Evolutionary conservation across 1,140 invertebrate species (phyloP), one percentile per base, ranked within the genome.

Genomic region (Myzus persicae): DNA sequence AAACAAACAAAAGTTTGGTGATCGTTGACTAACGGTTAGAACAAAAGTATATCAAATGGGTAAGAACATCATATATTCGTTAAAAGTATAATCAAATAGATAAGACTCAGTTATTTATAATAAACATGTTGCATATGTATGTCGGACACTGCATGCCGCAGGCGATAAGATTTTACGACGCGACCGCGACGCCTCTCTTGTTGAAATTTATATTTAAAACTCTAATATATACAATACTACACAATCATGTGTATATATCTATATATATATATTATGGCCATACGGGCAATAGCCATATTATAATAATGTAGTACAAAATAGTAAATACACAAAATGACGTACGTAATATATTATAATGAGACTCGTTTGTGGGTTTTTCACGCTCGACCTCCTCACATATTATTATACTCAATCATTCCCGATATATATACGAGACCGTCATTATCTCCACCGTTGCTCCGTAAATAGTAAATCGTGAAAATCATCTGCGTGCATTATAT

Each of bases 391-490:
- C 36, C n/a, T 82, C 22, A 6, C 31, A 76, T 67, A 67, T 67
- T 67, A 59, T 67, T 76, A 36, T 82, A 82, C 36, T 84, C 9
- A 84, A 84, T 84, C 38, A 40, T 40, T 40, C 38, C 40, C 82
- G 24, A 84, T 26, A 42, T 84, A 84, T 84, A 82, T 31, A 38
- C 22, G 82, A 40, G 22, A 42, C 22, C 24, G 24, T 42, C 24
- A 84, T 84, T 42, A 42, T 84, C 82, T 84, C 36, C 24, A 24
- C 24, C 82, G 38, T 42, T 42, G 40, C 22, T 26, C 24, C 24
- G 40, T 84, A 42, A 84, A 84, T 20, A 84, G 82, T 84, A 82
- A 82, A 82, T 82, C 76, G 36, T 38, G 36, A 22, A 82, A 82
- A 82, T 82, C 76, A 82, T 82, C 76, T 38, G 22, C 22, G 22